Percentiles rank a stretch among this genome's conserved stretches.
phyloP scores from a whole-genome alignment of 2,888 invertebrate species.

The Microctonus aethiopoides region DNA sequence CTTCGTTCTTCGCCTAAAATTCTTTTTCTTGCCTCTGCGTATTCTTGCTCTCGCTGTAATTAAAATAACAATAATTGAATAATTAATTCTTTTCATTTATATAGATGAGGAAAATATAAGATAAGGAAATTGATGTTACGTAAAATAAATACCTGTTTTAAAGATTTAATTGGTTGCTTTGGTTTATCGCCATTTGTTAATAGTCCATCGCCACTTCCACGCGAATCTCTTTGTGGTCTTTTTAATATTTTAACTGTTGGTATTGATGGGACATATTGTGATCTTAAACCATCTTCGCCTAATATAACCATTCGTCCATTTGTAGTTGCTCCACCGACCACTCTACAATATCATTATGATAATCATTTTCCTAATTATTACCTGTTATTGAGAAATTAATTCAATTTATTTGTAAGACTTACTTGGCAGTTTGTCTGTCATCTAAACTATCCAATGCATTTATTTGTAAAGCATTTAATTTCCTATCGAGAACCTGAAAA shows the following conservation, averaged over 20 bases:
- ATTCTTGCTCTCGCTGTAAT: constrained; percentile 87
- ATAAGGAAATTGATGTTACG: background rate
- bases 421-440: constrained; percentile 59
- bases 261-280: constrained; percentile 82
- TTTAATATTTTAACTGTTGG: constrained; percentile 88
- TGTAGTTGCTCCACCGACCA: constrained; percentile 45
- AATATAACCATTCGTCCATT: constrained; percentile 76
- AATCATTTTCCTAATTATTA: background rate
- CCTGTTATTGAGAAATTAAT: background rate
- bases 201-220: constrained; percentile 69
- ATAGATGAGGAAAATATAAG: background rate
- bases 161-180: constrained; percentile 82
- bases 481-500: constrained; percentile 65
- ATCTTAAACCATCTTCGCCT: constrained; percentile 82
- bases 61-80: background rate
- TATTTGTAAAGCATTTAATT: constrained; percentile 61
- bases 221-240: constrained; percentile 72
- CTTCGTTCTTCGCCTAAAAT: constrained; percentile 89
- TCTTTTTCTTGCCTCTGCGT: constrained; percentile 89
- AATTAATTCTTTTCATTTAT: constrained; percentile 19
- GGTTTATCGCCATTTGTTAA: constrained; percentile 77
- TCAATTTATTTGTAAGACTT: constrained; percentile 32
- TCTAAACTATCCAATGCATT: constrained; percentile 56
- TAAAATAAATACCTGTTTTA: constrained; percentile 72
- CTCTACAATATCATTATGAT: constrained; percentile 38